phyloP scores from a whole-genome alignment of 1,140 invertebrate genomes.

The Formica selysi region DNA sequence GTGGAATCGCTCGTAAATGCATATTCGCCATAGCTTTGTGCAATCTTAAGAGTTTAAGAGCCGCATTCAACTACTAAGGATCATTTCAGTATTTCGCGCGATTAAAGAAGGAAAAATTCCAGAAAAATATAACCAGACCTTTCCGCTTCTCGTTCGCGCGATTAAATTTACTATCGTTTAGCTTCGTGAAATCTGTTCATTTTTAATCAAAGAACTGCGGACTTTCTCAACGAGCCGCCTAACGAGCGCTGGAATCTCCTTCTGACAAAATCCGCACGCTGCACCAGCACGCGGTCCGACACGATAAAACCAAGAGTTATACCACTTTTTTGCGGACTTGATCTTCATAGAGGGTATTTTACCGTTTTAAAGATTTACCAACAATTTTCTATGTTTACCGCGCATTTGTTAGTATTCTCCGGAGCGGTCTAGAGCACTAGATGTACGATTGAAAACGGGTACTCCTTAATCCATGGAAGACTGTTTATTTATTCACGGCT shows the following conservation, averaged over 20 bases:
- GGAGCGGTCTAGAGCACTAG: slow-evolving; percentile 27
- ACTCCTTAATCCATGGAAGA: slow-evolving; percentile 73
- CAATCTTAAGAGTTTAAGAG: slow-evolving; percentile 35
- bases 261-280: neutral
- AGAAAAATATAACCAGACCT: neutral
- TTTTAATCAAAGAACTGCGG: neutral
- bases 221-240: neutral
- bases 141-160: neutral
- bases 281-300: neutral
- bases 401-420: slow-evolving; percentile 71
- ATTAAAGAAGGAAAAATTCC: neutral
- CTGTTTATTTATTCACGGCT: slow-evolving; percentile 77
- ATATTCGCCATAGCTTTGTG: slow-evolving; percentile 7
- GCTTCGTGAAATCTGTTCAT: neutral
- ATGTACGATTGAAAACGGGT: slow-evolving; percentile 54
- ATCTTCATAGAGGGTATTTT: slow-evolving; percentile 27
- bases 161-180: neutral
- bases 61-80: neutral
- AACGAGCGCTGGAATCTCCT: neutral
- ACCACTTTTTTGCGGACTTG: slow-evolving; percentile 14
- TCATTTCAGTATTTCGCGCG: neutral
- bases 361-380: slow-evolving; percentile 61
- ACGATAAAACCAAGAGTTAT: neutral
- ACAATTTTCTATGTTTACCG: slow-evolving; percentile 72
- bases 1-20: slow-evolving; percentile 21